Percentiles rank a stretch among this genome's conserved stretches.
Conservation (phyloP, 1,140 invertebrate species). For the Magallana angulata region DNA sequence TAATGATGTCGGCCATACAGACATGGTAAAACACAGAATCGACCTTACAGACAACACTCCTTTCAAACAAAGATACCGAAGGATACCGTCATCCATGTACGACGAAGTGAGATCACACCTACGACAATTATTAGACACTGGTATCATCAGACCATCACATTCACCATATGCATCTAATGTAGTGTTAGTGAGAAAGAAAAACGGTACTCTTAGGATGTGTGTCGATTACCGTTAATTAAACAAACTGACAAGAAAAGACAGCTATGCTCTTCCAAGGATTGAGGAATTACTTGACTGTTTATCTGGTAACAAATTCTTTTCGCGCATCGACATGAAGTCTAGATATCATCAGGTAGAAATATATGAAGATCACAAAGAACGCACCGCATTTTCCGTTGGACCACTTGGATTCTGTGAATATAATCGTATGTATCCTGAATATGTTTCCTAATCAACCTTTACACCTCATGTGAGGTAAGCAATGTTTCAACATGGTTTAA, state of each 20-base stretch:
- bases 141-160: constrained; percentile 51
- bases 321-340: constrained; percentile 76
- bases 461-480: constrained; percentile 8
- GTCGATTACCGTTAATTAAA: constrained; percentile 73
- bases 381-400: constrained; percentile 68
- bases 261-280: constrained; percentile 81
- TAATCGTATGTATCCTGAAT: constrained; percentile 26
- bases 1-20: constrained; percentile 46
- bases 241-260: constrained; percentile 68
- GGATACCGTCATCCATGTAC: constrained; percentile 52
- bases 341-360: constrained; percentile 75
- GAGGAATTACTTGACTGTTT: constrained; percentile 78
- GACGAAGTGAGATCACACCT: constrained; percentile 54
- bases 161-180: constrained; percentile 47
- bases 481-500: background rate
- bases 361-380: constrained; percentile 67
- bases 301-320: constrained; percentile 75
- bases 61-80: constrained; percentile 49
- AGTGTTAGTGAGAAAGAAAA: constrained; percentile 54
- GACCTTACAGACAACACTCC: constrained; percentile 43
- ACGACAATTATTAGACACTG: constrained; percentile 39
- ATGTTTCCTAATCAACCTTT: background rate
- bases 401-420: constrained; percentile 54
- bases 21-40: constrained; percentile 50
- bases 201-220: constrained; percentile 70